These are phyloP conservation scores for Oceanodroma tethys DNA, from an alignment of 2,113 vertebrate genomes.

Conservation along the genomic window DNA sequence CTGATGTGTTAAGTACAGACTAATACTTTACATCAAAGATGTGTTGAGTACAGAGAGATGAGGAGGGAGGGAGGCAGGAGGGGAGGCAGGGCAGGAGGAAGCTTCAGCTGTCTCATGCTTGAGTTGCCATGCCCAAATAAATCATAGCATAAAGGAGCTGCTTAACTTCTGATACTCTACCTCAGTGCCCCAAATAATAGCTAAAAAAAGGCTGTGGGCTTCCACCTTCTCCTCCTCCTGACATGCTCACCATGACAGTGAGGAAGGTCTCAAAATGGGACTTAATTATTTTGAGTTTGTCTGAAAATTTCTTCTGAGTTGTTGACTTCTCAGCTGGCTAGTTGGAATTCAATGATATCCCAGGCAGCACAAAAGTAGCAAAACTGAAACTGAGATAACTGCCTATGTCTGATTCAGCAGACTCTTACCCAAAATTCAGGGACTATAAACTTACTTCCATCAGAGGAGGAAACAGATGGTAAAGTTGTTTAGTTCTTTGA, in stretches of 20 bases:
- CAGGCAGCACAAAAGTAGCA: neutral
- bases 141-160: neutral
- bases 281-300: neutral
- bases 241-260: neutral
- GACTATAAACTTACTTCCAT: neutral
- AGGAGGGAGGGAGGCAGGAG: neutral
- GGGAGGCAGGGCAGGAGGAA: neutral
- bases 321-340: neutral
- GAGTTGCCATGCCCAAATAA: neutral
- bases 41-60: neutral
- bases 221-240: neutral
- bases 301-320: neutral
- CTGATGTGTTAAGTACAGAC: neutral
- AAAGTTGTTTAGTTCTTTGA: neutral
- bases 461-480: neutral
- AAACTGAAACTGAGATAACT: neutral
- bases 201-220: neutral
- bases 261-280: neutral
- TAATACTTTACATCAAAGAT: neutral
- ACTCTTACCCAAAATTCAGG: neutral
- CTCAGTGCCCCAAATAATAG: neutral
- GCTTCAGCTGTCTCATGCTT: neutral
- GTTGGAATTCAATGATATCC: neutral
- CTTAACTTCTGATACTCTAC: neutral
- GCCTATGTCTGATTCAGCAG: neutral